Evolutionary conservation across 2,888 invertebrate genomes (phyloP), one percentile per base, ranked within the genome.

Genomic region (Melieria crassipennis): DNA sequence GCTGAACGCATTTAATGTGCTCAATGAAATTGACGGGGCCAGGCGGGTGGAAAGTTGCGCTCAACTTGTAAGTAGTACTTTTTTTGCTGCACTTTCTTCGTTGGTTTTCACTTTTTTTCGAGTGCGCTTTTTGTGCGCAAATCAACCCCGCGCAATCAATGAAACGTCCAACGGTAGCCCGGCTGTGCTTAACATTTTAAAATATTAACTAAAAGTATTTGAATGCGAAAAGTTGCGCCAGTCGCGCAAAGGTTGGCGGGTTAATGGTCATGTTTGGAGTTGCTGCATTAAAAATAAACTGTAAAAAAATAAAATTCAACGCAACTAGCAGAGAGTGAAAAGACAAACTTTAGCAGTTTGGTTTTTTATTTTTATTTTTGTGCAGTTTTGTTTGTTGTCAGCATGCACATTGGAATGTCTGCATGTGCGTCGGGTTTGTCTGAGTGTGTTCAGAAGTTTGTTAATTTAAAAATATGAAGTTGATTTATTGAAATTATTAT

Each of bases 401-500:
- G n/a, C 43, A 45, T 52, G 52, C 13, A 30, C 52, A 52, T 52
- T 30, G 30, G 30, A 30, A 30, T 30, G 30, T 30, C 30, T 30
- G 30, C 30, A 30, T 30, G 30, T n/a, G 10, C 46, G 0, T 16
- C n/a, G 5, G 16, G n/a, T 11, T 7, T n/a, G 43, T 9, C 52
- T 45, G 30, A 5, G 43, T 30, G 9, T 45, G 58, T 52, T 46
- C 67, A 45, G 45, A 73, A 73, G 71, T 73, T 73, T 73, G 71
- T 69, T 73, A 73, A 73, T 71, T 73, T 73, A 69, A 69, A 71
- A 66, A 68, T 57, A 63, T 66, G 52, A 64, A 65, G 66, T 71
- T 73, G 73, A 73, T 73, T 71, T 73, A 73, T 73, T 52, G 69
- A 73, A 66, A 69, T 65, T 66, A 65, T 65, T 63, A 47, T 57